phyloP scores from a whole-genome alignment of 2,113 vertebrate genomes.

The Pangasianodon gigas region DNA sequence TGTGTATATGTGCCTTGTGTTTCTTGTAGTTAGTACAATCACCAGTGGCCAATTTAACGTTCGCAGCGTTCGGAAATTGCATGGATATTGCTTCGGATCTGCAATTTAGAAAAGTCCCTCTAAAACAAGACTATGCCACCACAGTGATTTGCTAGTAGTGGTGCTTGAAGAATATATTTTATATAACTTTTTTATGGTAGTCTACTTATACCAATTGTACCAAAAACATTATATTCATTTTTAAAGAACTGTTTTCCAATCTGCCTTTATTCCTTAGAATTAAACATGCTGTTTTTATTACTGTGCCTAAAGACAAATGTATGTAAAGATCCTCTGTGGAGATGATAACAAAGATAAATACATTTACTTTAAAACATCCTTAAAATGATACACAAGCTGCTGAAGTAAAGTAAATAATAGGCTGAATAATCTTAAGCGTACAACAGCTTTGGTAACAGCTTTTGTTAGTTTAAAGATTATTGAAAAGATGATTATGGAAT shows the following conservation, averaged over 20 bases:
- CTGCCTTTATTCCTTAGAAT: not conserved
- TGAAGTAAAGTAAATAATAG: not conserved
- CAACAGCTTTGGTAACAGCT: not conserved
- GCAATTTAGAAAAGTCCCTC: not conserved
- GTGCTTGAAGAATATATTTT: not conserved
- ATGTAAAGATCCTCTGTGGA: not conserved
- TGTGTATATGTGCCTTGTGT: not conserved
- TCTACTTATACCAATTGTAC: not conserved
- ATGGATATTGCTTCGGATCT: not conserved
- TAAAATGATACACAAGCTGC: not conserved
- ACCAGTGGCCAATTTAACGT: not conserved
- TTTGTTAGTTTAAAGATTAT: not conserved
- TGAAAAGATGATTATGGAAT: not conserved
- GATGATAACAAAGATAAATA: not conserved
- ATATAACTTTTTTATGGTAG: not conserved
- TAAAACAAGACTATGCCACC: not conserved
- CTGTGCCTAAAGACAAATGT: not conserved
- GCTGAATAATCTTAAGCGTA: not conserved
- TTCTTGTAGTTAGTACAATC: not conserved
- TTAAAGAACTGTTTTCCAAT: not conserved
- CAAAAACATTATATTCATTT: not conserved
- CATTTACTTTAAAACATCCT: not conserved
- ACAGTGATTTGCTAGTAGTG: not conserved
- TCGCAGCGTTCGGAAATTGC: not conserved
- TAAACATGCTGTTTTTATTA: not conserved